Evolutionary conservation across 2,888 invertebrate species (phyloP).

Genomic region (Cheilosia pagana): DNA sequence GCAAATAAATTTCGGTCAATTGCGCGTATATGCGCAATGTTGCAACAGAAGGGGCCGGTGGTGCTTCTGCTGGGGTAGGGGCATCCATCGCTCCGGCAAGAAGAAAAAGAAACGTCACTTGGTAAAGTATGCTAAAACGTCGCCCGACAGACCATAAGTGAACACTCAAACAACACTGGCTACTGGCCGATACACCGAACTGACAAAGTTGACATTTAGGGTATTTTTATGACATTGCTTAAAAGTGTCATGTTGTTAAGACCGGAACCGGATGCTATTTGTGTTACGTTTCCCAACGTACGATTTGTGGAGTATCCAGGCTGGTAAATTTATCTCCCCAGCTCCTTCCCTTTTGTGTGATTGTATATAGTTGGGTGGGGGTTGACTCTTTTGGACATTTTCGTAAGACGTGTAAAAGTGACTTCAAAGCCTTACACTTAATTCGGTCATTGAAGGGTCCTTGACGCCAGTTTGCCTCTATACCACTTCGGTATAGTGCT

Average conservation of each 20-base stretch:
- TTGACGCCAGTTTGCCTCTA: constrained; percentile 41
- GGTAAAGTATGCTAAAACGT: constrained; percentile 3
- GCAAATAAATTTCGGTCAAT: constrained; percentile 68
- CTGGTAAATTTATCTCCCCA: constrained; percentile 56
- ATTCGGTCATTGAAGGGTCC: constrained; percentile 73
- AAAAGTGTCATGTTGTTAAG: constrained; percentile 74
- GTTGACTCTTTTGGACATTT: constrained; percentile 33
- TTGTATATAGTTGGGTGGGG: neutral
- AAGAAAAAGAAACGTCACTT: neutral
- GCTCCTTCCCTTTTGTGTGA: neutral
- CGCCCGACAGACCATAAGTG: neutral
- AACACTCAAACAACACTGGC: constrained; percentile 26
- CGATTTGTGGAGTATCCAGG: constrained; percentile 68
- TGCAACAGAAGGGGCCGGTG: constrained; percentile 29
- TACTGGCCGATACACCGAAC: constrained; percentile 35
- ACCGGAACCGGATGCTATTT: constrained; percentile 75
- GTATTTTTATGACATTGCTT: constrained; percentile 71
- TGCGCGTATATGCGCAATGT: constrained; percentile 70
- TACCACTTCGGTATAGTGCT: neutral
- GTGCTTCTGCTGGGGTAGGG: neutral
- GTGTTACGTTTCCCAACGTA: constrained; percentile 74
- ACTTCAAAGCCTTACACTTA: constrained; percentile 67
- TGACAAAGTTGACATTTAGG: constrained; percentile 73
- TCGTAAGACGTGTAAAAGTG: constrained; percentile 68
- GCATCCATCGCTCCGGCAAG: neutral